Conservation (phyloP, 2,797 vertebrate genomes). For the Coregonus suidteri region DNA sequence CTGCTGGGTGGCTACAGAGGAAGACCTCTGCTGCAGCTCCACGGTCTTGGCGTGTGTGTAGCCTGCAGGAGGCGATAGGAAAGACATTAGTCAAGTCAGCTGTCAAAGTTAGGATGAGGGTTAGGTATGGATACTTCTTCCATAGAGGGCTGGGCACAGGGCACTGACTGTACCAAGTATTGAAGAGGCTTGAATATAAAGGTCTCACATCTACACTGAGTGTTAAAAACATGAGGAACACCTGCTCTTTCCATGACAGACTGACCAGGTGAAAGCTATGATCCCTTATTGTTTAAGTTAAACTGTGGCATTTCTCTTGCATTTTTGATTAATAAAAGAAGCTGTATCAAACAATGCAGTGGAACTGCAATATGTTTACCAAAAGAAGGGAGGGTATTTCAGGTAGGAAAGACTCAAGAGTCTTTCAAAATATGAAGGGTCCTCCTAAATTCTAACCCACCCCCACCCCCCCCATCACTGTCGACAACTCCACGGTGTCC, state of each 20-base stretch:
- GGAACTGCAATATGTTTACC: constrained; percentile 17
- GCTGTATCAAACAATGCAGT: constrained; percentile 15
- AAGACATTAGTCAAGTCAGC: neutral
- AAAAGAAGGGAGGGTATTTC: constrained; percentile 24
- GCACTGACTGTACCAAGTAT: too few species aligned
- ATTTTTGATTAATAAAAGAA: constrained; percentile 49
- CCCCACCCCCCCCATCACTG: too few species aligned
- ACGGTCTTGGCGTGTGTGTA: constrained; percentile 92
- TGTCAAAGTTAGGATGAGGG: neutral
- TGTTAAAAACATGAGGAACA: too few species aligned
- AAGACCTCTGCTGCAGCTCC: constrained; percentile 93
- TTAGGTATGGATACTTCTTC: too few species aligned
- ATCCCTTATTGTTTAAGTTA: neutral
- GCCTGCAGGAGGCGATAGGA: constrained; percentile 64
- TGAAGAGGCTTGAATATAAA: too few species aligned
- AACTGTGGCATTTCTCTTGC: constrained; percentile 30
- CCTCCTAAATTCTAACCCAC: too few species aligned
- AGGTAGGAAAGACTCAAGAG: constrained; percentile 5
- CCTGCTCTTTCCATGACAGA: constrained; percentile 14
- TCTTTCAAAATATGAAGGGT: neutral
- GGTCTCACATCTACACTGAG: too few species aligned
- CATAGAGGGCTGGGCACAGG: too few species aligned
- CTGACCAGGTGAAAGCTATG: too few species aligned
- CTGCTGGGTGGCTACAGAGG: constrained; percentile 94
- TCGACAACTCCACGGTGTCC: too few species aligned